Evolutionary conservation across 2,888 invertebrate species (phyloP), one percentile per base, ranked within the genome.

Genomic region (Plagodis pulveraria): DNA sequence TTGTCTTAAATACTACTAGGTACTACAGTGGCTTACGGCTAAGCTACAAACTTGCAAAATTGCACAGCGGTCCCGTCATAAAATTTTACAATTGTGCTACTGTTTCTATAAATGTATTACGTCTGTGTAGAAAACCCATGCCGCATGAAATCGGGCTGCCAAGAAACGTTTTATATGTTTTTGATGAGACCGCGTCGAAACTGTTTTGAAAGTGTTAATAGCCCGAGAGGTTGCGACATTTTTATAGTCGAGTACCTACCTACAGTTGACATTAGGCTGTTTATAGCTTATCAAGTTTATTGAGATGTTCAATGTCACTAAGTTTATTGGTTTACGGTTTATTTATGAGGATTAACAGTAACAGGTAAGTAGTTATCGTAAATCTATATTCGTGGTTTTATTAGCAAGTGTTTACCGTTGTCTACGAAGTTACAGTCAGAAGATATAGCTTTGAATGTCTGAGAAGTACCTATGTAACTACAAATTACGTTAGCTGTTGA

Each of bases 81-180:
- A 36, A 36, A 33, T 12, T 35, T 35, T 58, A 47, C 33, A 54
- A 42, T 41, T 54, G 46, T 46, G 50, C 0, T 58, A 50, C 54
- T 58, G 58, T 11, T 8, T 8, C n/a, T 22, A 7, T 2, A 38
- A 10, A 32, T 55, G 32, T 46, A 50, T 22, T 49, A 36, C 32
- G 36, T 8, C 10, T n/a, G 11, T 41, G 45, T 46, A 12, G 43
- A 46, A 54, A 50, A 50, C 46, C 36, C 50, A 50, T 41, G 50
- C 33, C 6, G 36, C 45, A 41, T 55, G 44, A 12, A 59, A 51
- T 47, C 46, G 34, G 49, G 0, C 33, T 32, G 33, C 11, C 48
- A 10, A 49, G 49, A 40, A 49, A 53, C 58, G 49, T 56, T 65
- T 65, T 59, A 63, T 61, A 60, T 50, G 56, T 40, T 55, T 59